Base-by-base conservation (phyloP, 2,113 vertebrate genomes). In the Anthoscopus minutus region DNA sequence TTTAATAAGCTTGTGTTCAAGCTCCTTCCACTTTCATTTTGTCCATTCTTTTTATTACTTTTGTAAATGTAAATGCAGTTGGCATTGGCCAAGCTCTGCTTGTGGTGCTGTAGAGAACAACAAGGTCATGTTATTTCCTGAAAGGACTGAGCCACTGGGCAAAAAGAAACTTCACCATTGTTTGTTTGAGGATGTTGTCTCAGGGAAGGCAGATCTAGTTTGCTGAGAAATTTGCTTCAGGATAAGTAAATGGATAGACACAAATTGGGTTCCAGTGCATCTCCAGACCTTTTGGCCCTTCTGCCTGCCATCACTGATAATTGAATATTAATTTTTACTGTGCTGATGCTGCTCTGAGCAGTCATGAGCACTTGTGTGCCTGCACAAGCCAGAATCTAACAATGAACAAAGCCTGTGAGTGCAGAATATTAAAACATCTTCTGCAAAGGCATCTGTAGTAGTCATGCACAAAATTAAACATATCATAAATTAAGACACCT, bases 381-480 rank as follows among this genome's bases (percentile, higher is more conserved):
- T 79, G 53, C 51, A 74, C 45, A 62, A 81, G 18, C 47, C 89
- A 30, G 51, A 35, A 25, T 42, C 64, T 48, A 33, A 31, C 57
- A 89, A 23, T 31, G 61, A 71, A 79, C 70, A 95, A 87, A 81
- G 22, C 53, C 57, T 64, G 21, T 27, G 50, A 76, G 23, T 19
- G 33, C 16, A 27, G 38, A 89, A 35, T 72, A 66, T 44, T 77
- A 76, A 72, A 85, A 53, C 27, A 25, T 86, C 35, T 10, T 62
- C 22, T 70, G 7, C 31, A 66, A 69, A 89, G 71, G 45, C 42
- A 30, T 45, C 33, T 86, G 30, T 40, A 80, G 62, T 82, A 91
- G 65, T 61, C 81, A 70, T 37, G 79, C 71, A 86, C 84, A 93
- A 91, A 94, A 89, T 93, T 72, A 92, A 93, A 48, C 18, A 7